phyloP scores from a whole-genome alignment of 2,797 vertebrate genomes.

The Sebastes minor region DNA sequence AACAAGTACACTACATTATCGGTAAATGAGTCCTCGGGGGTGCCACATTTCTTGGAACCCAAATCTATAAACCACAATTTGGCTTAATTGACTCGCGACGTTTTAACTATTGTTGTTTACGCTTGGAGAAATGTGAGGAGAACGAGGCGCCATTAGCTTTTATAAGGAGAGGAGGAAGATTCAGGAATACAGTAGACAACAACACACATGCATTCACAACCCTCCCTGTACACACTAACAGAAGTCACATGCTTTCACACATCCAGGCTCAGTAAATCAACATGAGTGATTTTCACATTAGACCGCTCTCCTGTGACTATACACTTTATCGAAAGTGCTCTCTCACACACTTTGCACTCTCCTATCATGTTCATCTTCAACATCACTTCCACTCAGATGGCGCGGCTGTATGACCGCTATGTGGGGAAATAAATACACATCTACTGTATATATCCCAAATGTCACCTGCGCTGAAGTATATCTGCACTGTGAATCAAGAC shows the following conservation, averaged over 20 bases:
- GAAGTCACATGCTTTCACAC: not conserved
- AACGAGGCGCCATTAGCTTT: conserved; percentile 25
- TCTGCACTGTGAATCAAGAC: conserved; percentile 2
- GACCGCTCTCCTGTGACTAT: conserved; percentile 42
- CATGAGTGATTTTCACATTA: conserved; percentile 59
- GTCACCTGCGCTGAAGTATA: not conserved
- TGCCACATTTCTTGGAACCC: conserved; percentile 26
- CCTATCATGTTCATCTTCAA: conserved; percentile 42
- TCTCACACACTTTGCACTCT: conserved; percentile 52
- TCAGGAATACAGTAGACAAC: not conserved
- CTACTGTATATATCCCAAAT: not conserved
- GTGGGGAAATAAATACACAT: conserved; percentile 7
- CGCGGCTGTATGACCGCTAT: conserved; percentile 3
- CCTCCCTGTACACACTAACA: not conserved
- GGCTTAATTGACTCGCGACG: conserved; percentile 46
- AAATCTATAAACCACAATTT: conserved; percentile 53
- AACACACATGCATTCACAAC: not conserved
- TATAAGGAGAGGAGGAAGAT: not conserved
- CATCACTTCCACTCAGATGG: conserved; percentile 34
- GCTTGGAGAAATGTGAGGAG: conserved; percentile 4
- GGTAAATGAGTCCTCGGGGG: conserved; percentile 39
- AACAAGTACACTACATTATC: conserved; percentile 40
- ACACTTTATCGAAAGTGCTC: conserved; percentile 61
- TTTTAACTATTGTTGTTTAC: conserved; percentile 52
- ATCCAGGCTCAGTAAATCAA: conserved; percentile 42